Percentiles rank a stretch among this genome's conserved stretches.
phyloP scores from a whole-genome alignment of 92 coral and sea anemone genomes.

The Paramuricea clavata region DNA sequence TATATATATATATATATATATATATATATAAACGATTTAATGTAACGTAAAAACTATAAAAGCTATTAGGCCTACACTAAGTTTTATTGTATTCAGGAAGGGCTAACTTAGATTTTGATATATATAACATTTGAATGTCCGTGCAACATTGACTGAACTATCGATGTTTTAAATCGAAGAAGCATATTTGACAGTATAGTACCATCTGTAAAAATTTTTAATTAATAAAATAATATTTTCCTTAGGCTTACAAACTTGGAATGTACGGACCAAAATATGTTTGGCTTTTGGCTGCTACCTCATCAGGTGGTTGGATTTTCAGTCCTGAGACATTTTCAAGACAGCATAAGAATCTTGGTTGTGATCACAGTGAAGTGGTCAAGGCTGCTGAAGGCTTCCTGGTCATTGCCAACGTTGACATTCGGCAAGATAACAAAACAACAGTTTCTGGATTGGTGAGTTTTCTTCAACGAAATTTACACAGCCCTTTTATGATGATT shows the following conservation, averaged over 20 bases:
- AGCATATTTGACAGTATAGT: no score
- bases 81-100: no score
- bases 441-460: constrained; percentile 93
- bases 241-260: constrained; percentile 81
- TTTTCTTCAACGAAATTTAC: not conserved
- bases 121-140: no score
- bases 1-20: no score
- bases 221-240: not conserved
- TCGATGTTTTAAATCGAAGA: no score
- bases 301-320: constrained; percentile 15
- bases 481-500: not conserved
- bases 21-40: no score
- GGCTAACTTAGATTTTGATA: no score
- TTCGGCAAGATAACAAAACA: constrained; percentile 75
- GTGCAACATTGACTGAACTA: no score
- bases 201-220: no score
- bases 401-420: constrained; percentile 66
- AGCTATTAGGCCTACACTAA: no score
- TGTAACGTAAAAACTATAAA: no score
- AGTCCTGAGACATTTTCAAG: constrained; percentile 42
- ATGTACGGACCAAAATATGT: constrained; percentile 88
- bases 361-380: constrained; percentile 68
- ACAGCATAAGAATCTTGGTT: constrained; percentile 20
- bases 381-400: constrained; percentile 78
- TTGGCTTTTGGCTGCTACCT: constrained; percentile 84